Evolutionary conservation across 2,797 vertebrate genomes (phyloP).

Genomic region (Cebuella pygmaea): DNA sequence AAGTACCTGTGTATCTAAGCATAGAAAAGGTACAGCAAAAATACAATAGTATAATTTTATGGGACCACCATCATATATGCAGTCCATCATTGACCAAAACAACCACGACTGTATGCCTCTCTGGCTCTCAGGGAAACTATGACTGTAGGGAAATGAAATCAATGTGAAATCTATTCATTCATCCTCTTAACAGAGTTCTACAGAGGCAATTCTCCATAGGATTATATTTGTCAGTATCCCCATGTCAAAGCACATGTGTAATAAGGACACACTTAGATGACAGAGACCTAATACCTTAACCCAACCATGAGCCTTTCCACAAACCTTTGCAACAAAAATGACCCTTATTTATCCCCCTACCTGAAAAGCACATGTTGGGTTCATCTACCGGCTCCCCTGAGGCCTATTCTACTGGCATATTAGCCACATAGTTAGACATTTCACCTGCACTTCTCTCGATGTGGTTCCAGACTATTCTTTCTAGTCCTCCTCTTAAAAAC

Average conservation of each 20-base stretch:
- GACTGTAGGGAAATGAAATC: not conserved
- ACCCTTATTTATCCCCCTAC: not conserved
- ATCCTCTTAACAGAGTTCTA: not conserved
- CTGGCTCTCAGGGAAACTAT: not conserved
- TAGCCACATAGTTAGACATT: not conserved
- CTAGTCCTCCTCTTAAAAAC: not conserved
- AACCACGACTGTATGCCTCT: not conserved
- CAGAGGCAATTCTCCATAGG: not conserved
- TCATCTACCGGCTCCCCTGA: not conserved
- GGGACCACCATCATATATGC: not conserved
- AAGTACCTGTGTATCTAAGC: not conserved
- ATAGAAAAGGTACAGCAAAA: not conserved
- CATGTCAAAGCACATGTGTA: not conserved
- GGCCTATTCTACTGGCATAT: not conserved
- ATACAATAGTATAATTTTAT: not conserved
- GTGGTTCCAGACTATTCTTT: constrained; percentile 14
- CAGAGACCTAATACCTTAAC: not conserved
- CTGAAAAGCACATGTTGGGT: not conserved
- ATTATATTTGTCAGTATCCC: not conserved
- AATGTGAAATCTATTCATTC: not conserved
- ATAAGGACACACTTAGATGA: not conserved
- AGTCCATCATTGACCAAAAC: not conserved
- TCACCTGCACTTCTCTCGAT: not conserved
- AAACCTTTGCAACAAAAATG: not conserved
- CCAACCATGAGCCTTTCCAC: not conserved